Base-by-base conservation (phyloP, 2,888 invertebrate species). In the Drosophila putrida region DNA sequence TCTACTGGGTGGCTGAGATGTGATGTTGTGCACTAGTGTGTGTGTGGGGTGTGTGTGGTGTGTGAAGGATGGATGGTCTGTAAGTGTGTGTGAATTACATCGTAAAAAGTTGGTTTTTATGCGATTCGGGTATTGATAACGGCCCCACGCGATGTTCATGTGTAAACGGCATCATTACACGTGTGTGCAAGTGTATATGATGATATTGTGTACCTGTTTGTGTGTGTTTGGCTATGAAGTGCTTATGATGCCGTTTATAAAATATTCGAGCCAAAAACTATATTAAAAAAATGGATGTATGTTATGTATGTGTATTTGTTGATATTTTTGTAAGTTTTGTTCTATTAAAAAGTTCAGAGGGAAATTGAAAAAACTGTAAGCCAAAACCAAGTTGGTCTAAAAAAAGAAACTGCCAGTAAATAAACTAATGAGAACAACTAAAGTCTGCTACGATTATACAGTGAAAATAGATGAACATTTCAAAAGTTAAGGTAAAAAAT, bases 41-140 rank as follows among this genome's bases (percentile, higher is more conserved):
- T 61, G 38, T 46, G 50, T 57, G 25, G 50, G 53, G 25, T 31
- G 41, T 15, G 15, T 51, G 58, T 39, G 43, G 43, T 59, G 31
- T 39, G 43, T 60, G 35, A 49, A 31, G 33, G 38, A 25, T 64
- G 36, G 28, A 15, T 44, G 31, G 33, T 15, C 36, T 64, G 46
- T 13, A 59, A 65, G 55, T 75, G 82, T 76, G 88, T 82, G 88
- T 66, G 80, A 88, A 84, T 82, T 75, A 88, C 85, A 82, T 83
- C 82, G 82, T 83, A 83, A 83, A 83, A 88, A 71, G 61, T 77
- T 88, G 88, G 69, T 50, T 85, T 84, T 78, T 88, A 85, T 83
- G 80, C 75, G 82, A 85, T 88, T 71, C 78, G 75, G 88, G 69
- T 77, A 83, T 83, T 88, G 82, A 83, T 83, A 88, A 88, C 77